Percentiles rank a stretch among this genome's conserved stretches.
phyloP scores from a whole-genome alignment of 2,113 vertebrate genomes.

The Neolamprologus ventralis region DNA sequence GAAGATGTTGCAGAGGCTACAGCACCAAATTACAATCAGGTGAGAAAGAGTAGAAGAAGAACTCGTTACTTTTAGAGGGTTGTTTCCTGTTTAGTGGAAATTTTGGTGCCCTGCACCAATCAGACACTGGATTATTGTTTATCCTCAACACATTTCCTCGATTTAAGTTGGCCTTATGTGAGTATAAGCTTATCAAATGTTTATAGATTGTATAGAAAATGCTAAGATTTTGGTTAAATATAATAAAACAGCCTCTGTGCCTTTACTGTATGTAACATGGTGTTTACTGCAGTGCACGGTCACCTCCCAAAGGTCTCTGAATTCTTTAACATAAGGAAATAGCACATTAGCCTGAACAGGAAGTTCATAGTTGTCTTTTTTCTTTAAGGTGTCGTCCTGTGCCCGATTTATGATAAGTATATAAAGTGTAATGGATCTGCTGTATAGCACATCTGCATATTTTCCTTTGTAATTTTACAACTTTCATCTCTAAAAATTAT shows the following conservation, averaged over 20 bases:
- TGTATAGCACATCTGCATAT: background rate
- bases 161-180: background rate
- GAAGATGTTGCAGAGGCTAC: background rate
- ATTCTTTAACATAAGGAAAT: background rate
- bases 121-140: background rate
- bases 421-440: background rate
- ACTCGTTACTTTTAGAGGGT: background rate
- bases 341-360: background rate
- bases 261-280: background rate
- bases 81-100: background rate
- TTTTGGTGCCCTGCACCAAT: background rate
- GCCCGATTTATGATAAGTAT: background rate
- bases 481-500: background rate
- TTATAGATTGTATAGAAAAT: background rate
- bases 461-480: background rate
- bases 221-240: background rate
- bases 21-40: background rate
- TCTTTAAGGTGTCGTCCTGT: background rate
- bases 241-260: background rate
- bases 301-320: background rate
- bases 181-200: background rate
- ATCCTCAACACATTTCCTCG: accelerated
- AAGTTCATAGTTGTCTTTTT: background rate
- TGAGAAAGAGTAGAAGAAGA: background rate
- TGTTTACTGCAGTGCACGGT: accelerated